Percentiles rank a stretch among this genome's conserved stretches.
phyloP scores from a whole-genome alignment of 2,888 invertebrate species.

The Protula sp. region DNA sequence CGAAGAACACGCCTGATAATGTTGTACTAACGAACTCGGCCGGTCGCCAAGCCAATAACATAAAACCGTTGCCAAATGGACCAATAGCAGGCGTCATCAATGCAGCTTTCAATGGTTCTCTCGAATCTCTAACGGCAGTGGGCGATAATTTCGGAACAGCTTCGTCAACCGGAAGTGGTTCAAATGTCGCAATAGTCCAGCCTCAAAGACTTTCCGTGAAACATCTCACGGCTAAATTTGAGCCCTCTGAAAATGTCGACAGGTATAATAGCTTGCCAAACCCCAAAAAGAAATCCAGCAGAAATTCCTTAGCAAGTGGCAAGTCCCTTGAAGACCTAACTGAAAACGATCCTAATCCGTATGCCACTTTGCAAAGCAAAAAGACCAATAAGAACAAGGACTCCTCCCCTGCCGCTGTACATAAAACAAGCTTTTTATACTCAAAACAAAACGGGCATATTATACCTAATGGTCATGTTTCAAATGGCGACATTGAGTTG shows the following conservation, averaged over 20 bases:
- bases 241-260: background rate
- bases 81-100: background rate
- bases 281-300: background rate
- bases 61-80: background rate
- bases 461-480: no score
- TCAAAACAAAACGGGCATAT: no score
- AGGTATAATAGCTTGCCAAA: background rate
- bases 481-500: no score
- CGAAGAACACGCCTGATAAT: background rate
- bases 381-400: no score
- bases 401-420: no score
- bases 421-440: no score
- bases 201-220: background rate
- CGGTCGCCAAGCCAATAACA: background rate
- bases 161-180: background rate
- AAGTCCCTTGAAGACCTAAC: background rate
- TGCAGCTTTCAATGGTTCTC: background rate
- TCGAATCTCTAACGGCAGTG: background rate
- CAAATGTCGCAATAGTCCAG: background rate
- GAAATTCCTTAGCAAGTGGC: background rate
- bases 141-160: background rate
- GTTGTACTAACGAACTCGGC: no score
- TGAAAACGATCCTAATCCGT: no score
- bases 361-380: no score
- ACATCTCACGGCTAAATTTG: background rate